Percentiles rank a stretch among this genome's conserved stretches.
Conservation (phyloP, 2,888 invertebrate genomes). For the Platerodrilus igneus region DNA sequence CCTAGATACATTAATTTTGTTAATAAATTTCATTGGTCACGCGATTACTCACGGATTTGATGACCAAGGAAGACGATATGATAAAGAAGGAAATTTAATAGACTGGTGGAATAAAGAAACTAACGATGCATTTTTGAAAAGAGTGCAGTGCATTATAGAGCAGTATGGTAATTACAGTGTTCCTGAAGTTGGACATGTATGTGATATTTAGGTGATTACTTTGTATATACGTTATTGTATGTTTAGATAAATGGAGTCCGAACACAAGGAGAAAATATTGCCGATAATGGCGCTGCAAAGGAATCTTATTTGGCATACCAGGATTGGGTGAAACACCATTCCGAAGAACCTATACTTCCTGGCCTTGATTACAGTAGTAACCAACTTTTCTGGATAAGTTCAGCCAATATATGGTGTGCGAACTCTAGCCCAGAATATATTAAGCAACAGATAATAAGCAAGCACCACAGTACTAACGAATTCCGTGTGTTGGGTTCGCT, state of each 20-base stretch:
- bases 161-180: constrained; percentile 11
- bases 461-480: constrained; percentile 38
- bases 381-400: constrained; percentile 52
- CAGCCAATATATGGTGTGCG: constrained; percentile 70
- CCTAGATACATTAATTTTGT: constrained; percentile 84
- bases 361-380: constrained; percentile 32
- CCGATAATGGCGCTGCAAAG: constrained; percentile 88
- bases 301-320: constrained; percentile 65
- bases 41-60: constrained; percentile 84
- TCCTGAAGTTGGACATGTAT: constrained; percentile 3
- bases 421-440: constrained; percentile 17
- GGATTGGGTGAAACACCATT: constrained; percentile 38
- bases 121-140: constrained; percentile 2
- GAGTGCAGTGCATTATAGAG: constrained; percentile 13
- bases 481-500: constrained; percentile 54
- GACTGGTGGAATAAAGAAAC: constrained; percentile 17
- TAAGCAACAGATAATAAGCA: constrained; percentile 20
- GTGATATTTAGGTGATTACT: constrained; percentile 1
- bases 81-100: constrained; percentile 14
- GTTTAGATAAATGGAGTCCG: constrained; percentile 51
- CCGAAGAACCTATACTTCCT: constrained; percentile 15
- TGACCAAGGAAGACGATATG: constrained; percentile 18
- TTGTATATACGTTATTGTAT: neutral
- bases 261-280: constrained; percentile 83
- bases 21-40: constrained; percentile 81